Base-by-base conservation (phyloP, 2,888 invertebrate species). In the Heliconius erato region DNA sequence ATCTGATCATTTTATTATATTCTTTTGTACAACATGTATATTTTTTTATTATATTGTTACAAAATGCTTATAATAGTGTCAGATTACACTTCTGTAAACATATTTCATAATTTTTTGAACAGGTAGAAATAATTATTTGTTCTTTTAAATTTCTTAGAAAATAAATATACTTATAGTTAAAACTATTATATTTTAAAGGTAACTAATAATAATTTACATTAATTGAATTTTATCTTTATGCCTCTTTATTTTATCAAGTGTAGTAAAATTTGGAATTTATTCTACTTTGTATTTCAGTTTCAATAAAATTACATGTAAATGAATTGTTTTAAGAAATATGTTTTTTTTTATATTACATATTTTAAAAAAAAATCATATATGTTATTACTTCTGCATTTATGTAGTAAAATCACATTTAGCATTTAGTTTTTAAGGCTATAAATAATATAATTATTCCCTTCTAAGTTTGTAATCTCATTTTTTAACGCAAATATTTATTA, bases 1-100 rank as follows among this genome's bases (percentile, higher is more conserved):
- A 63, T 63, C 63, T n/a, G n/a, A 63, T n/a, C 9, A 63, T 63
- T 63, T 63, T 63, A n/a, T n/a, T 63, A n/a, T n/a, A 63, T 63
- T n/a, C 0, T 63, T 9, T 63, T n/a, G 11, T n/a, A n/a, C 11
- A 63, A 9, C 19, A 23, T 6, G 7, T 59, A 9, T 59, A 3
- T n/a, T 49, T 49, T 49, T 49, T 49, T 16, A 16, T 49, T 3
- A 49, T 16, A 16, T 49, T 59, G 59, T 59, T 23, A 59, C 1
- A 59, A 23, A n/a, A 23, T 59, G 59, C 23, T 23, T n/a, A 59
- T 59, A 9, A 59, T n/a, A 59, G 23, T n/a, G 23, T 59, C 19
- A 23, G 23, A 49, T 16, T 49, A 49, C 2, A 40, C 11, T 40
- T 11, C 40, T 40, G 1, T 40, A 40, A 16, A 54, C 19, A 54